phyloP scores from a whole-genome alignment of 2,113 vertebrate genomes.

The Procapra przewalskii region DNA sequence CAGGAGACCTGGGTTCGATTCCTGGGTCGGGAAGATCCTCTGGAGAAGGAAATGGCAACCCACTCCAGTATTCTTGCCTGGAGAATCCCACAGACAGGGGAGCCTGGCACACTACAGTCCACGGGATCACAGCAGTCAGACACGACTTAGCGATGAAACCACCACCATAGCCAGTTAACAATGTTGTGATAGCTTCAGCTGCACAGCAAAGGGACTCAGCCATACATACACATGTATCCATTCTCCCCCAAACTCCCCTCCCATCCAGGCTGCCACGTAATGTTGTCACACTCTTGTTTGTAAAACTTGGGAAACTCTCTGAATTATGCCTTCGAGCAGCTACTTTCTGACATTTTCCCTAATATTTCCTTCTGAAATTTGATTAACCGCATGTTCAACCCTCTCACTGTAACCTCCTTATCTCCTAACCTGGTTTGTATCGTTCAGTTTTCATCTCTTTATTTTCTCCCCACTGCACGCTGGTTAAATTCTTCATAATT shows the following conservation, averaged over 20 bases:
- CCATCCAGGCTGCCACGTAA: background rate
- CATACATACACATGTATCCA: background rate
- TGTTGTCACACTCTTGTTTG: background rate
- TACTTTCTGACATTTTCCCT: background rate
- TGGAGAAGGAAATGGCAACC: background rate
- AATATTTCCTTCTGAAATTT: background rate
- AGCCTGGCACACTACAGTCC: background rate
- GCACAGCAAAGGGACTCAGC: background rate
- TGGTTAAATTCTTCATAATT: background rate
- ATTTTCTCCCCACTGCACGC: background rate
- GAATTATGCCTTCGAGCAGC: background rate
- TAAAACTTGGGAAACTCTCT: background rate
- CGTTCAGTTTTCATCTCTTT: background rate
- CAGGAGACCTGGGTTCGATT: background rate
- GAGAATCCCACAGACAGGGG: background rate
- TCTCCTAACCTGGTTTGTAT: background rate
- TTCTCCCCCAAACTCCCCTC: background rate
- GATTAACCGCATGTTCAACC: accelerated
- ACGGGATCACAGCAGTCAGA: background rate
- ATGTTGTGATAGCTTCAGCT: background rate
- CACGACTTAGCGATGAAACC: accelerated
- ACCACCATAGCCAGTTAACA: background rate
- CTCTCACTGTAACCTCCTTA: background rate
- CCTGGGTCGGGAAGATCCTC: background rate
- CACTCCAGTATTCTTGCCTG: background rate